Conservation (phyloP, 2,888 invertebrate species). For the Litoditis marina region DNA sequence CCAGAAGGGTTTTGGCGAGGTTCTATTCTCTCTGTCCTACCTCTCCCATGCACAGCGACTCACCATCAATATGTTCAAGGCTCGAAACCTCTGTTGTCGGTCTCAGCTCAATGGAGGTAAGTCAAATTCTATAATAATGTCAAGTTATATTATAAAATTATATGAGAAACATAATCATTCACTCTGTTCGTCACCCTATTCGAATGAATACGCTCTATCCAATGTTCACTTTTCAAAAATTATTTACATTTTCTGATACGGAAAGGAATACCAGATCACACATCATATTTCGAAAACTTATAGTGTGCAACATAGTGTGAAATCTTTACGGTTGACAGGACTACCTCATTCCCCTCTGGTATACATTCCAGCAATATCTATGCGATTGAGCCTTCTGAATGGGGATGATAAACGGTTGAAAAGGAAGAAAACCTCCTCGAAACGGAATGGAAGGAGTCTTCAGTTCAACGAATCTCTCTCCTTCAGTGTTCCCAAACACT, state of each 20-base stretch:
- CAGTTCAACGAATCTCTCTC: constrained; percentile 60
- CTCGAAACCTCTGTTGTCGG: constrained; percentile 65
- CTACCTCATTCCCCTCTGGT: not conserved
- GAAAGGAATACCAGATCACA: too few relatives aligned
- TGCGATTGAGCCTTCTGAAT: constrained; percentile 50
- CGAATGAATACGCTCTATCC: not conserved
- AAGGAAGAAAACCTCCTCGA: constrained; percentile 56
- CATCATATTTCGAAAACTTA: too few relatives aligned
- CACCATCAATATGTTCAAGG: constrained; percentile 69
- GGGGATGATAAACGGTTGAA: constrained; percentile 53
- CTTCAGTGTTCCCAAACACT: constrained; percentile 54
- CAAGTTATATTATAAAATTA: too few relatives aligned
- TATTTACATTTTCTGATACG: too few relatives aligned
- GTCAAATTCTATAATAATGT: too few relatives aligned
- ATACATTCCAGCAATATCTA: constrained; percentile 43
- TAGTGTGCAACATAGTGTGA: too few relatives aligned
- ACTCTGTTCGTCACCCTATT: not conserved
- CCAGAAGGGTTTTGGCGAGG: constrained; percentile 67
- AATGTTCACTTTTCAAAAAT: not conserved
- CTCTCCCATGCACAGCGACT: constrained; percentile 68
- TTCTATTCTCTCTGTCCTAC: constrained; percentile 69
- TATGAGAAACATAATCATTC: too few relatives aligned
- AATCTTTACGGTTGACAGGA: too few relatives aligned
- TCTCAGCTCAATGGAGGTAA: constrained; percentile 28
- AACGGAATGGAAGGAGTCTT: constrained; percentile 48